A percentile compares a stretch with the other conserved stretches of the same genome.
phyloP scores from a whole-genome alignment of 2,113 vertebrate species.

The Sphaerodactylus townsendi region DNA sequence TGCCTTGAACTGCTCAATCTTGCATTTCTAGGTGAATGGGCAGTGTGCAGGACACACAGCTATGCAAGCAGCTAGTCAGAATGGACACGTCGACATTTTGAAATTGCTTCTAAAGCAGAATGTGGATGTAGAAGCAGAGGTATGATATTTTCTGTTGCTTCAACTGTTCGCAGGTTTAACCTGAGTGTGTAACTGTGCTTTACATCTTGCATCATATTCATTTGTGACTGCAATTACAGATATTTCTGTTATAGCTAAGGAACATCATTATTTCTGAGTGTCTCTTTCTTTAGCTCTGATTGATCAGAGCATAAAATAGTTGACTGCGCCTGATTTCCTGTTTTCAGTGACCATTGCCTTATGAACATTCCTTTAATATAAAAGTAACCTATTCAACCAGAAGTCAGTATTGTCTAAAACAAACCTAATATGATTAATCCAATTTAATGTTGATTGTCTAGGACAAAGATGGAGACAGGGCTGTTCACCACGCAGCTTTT shows the following conservation, averaged over 20 bases:
- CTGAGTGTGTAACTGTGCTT: background rate
- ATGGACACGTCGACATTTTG: constrained; percentile 96
- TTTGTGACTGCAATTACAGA: background rate
- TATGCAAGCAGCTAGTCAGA: constrained; percentile 99
- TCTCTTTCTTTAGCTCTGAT: background rate
- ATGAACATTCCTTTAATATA: background rate
- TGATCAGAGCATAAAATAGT: background rate
- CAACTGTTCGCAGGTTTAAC: too few species aligned
- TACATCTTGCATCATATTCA: background rate
- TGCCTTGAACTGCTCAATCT: constrained; percentile 24
- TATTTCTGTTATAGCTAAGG: background rate
- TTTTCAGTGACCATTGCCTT: constrained; percentile 27
- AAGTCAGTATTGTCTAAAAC: background rate
- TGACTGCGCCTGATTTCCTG: background rate
- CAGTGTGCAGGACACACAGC: constrained; percentile 99
- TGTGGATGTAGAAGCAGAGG: constrained; percentile 98
- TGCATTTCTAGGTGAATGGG: constrained; percentile 88
- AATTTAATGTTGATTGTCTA: constrained; percentile 56
- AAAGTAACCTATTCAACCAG: background rate
- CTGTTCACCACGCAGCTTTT: constrained; percentile 96
- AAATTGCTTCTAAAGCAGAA: constrained; percentile 97
- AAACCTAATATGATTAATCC: background rate
- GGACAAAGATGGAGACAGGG: constrained; percentile 98
- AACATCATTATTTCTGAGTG: background rate
- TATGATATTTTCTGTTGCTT: constrained; percentile 56